Percentiles rank a stretch among this genome's conserved stretches.
phyloP scores from a whole-genome alignment of 2,888 invertebrate species.

The Drosophila maculinotata region DNA sequence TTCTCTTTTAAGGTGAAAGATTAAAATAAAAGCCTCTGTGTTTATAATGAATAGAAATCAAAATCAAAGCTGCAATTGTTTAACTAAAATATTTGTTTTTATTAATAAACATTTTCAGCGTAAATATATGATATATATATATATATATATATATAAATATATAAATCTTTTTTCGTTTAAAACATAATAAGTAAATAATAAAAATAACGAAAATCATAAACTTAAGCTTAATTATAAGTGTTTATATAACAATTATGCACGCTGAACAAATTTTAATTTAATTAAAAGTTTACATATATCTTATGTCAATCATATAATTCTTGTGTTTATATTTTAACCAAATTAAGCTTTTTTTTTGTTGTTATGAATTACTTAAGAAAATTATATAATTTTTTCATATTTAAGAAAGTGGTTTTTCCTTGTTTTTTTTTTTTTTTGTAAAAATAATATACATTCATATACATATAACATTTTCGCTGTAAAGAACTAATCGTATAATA shows the following conservation, averaged over 20 bases:
- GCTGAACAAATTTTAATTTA: constrained; percentile 67
- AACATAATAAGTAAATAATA: constrained; percentile 80
- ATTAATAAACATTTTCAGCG: constrained; percentile 82
- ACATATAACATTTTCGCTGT: constrained; percentile 54
- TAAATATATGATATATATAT: constrained; percentile 74
- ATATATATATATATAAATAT: constrained; percentile 59
- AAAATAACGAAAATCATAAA: constrained; percentile 80
- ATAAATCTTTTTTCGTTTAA: constrained; percentile 72
- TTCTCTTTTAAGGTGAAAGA: constrained; percentile 1
- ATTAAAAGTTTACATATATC: constrained; percentile 55
- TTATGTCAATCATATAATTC: constrained; percentile 30
- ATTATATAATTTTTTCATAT: constrained; percentile 21
- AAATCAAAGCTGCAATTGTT: constrained; percentile 56
- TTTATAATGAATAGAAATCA: constrained; percentile 39
- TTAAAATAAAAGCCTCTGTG: constrained; percentile 58
- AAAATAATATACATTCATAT: constrained; percentile 48
- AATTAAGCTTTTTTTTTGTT: constrained; percentile 38
- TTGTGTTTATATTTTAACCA: constrained; percentile 33
- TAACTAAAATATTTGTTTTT: constrained; percentile 83
- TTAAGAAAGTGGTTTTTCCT: constrained; percentile 21
- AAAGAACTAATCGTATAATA: constrained; percentile 45
- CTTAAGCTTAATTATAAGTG: constrained; percentile 65
- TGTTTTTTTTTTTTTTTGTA: constrained; percentile 35
- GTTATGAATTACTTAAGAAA: constrained; percentile 46
- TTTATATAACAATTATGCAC: constrained; percentile 80